Evolutionary conservation across 2,113 vertebrate genomes (phyloP), one percentile per base, ranked within the genome.

Genomic region (Tachycineta bicolor): DNA sequence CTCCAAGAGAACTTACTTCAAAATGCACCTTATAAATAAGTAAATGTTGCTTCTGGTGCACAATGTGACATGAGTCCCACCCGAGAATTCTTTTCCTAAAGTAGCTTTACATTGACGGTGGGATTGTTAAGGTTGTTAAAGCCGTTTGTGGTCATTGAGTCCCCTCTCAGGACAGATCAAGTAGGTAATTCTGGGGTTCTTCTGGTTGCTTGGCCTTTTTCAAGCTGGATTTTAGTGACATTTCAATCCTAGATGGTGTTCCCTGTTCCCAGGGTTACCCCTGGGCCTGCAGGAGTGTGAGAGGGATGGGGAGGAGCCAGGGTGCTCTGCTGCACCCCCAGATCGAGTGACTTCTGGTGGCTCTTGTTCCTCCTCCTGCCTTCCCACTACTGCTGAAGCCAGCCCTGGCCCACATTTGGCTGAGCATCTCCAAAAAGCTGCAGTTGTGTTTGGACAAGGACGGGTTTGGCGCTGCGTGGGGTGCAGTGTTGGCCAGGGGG

Each of bases 151-250:
- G 7, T 28, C 19, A 9, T 4, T 3, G 8, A 22, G 18, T 10
- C 31, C 3, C 2, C 10, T 6, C 29, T 63, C 44, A 28, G 8
- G 14, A 5, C 1, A 0, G 19, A 18, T 14, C 0, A 1, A 19
- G 29, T 3, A 1, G 0, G 1, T 49, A 1, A 14, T 39, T 49
- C 10, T 18, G 24, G 29, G 4, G 10, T 75, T 50, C 24, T 62
- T 50, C 21, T 55, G 39, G 5, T 10, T 60, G 52, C 34, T 87
- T 14, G 5, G 29, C 43, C 41, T 0, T 63, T 86, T 39, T 44
- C 69, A 70, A 49, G 46, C 3, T 46, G 29, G 37, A 10, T n/a
- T 60, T 64, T 13, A 5, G 22, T 2, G 1, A 18, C 9, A 1
- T 18, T 55, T 58, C 15, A 69, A 18, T 12, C 12, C 1, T 8